Evolutionary conservation across 2,113 vertebrate species (phyloP).

Genomic region (Etia nguti): DNA sequence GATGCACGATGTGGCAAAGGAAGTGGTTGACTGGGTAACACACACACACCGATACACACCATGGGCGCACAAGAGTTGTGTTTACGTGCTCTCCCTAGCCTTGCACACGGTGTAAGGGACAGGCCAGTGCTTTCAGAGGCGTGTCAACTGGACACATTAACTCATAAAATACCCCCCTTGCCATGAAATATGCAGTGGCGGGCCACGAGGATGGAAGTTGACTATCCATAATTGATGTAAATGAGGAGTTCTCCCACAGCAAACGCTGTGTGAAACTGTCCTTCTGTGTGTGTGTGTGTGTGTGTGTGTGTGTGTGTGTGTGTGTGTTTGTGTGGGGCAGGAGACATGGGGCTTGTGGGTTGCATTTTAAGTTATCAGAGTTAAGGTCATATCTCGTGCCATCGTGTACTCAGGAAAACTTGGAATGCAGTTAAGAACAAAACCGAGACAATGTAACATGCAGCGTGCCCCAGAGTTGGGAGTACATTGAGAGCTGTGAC

Average conservation of each 20-base stretch:
- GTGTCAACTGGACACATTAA: constrained; percentile 76
- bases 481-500: neutral
- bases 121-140: constrained; percentile 69
- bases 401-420: constrained; percentile 21
- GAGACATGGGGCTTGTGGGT: constrained; percentile 32
- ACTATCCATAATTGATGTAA: constrained; percentile 79
- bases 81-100: constrained; percentile 51
- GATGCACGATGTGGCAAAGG: constrained; percentile 13
- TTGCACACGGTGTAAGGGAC: constrained; percentile 51
- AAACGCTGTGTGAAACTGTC: constrained; percentile 52
- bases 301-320: neutral
- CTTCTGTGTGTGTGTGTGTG: constrained; percentile 1
- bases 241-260: constrained; percentile 72
- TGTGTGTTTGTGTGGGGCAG: neutral
- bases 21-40: constrained; percentile 25
- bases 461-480: neutral
- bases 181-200: constrained; percentile 73
- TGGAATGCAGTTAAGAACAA: constrained; percentile 4
- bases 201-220: constrained; percentile 68
- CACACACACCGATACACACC: neutral
- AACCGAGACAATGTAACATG: constrained; percentile 13
- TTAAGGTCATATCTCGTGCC: constrained; percentile 51
- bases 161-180: constrained; percentile 70
- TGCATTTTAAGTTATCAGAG: constrained; percentile 52
- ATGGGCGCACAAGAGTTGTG: neutral